phyloP scores from a whole-genome alignment of 2,888 invertebrate genomes.

The Campoletis raptor region DNA sequence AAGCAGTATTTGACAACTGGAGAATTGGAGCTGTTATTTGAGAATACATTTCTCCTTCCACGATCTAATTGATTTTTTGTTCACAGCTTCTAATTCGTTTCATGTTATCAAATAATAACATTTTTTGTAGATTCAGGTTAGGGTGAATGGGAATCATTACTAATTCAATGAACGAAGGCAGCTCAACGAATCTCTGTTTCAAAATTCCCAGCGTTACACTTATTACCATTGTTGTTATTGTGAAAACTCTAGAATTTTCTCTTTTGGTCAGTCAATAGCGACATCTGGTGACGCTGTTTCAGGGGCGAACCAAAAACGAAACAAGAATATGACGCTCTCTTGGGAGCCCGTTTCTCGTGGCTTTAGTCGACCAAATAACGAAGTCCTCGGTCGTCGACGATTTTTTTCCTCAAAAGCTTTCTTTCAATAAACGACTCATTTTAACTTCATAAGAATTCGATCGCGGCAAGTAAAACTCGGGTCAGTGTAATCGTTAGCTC shows the following conservation, averaged over 20 bases:
- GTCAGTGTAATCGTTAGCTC: background rate
- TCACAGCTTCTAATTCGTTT: too few relatives aligned
- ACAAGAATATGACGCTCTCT: slow-evolving; percentile 34
- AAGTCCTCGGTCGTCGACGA: slow-evolving; percentile 28
- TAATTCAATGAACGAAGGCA: too few relatives aligned
- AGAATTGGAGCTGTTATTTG: too few relatives aligned
- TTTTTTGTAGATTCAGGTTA: too few relatives aligned
- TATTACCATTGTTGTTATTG: background rate
- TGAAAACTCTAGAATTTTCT: slow-evolving; percentile 39
- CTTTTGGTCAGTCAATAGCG: slow-evolving; percentile 21
- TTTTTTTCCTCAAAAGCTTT: slow-evolving; percentile 8
- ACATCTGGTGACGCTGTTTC: slow-evolving; percentile 44
- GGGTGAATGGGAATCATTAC: too few relatives aligned
- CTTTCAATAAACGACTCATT: background rate
- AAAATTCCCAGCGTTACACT: background rate
- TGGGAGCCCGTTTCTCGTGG: slow-evolving; percentile 34
- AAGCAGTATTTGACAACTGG: too few relatives aligned
- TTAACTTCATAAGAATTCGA: background rate
- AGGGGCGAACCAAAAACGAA: slow-evolving; percentile 9
- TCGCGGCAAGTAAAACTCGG: background rate
- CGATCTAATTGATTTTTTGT: too few relatives aligned
- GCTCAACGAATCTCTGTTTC: background rate
- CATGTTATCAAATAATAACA: too few relatives aligned
- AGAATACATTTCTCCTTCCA: too few relatives aligned
- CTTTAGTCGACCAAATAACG: slow-evolving; percentile 28